These are phyloP conservation scores for Hyposoter dolosus DNA, from an alignment of 2,888 invertebrate genomes.

Conservation along the genomic window DNA sequence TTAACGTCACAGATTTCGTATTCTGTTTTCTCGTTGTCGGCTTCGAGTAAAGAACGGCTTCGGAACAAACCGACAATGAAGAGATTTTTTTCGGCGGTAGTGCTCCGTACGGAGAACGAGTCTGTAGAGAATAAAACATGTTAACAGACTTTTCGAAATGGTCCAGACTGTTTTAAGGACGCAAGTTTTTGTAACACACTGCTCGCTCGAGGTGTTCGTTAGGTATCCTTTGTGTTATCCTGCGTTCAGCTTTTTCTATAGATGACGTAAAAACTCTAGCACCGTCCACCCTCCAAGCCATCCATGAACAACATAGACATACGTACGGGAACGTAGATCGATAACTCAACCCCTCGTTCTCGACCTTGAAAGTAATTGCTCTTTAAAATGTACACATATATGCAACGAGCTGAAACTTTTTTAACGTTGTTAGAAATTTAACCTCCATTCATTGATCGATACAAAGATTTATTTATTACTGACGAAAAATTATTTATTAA, in stretches of 20 bases:
- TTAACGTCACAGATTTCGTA: constrained; percentile 16
- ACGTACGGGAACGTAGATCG: constrained; percentile 47
- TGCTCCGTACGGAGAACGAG: neutral
- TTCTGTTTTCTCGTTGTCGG: neutral
- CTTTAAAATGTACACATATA: constrained; percentile 39
- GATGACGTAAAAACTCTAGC: neutral
- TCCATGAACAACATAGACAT: constrained; percentile 15
- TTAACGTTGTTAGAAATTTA: neutral
- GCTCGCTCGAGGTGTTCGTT: neutral
- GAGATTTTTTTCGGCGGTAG: neutral
- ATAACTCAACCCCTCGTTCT: constrained; percentile 56
- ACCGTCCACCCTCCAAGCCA: constrained; percentile 29
- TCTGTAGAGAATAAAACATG: neutral
- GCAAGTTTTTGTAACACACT: neutral
- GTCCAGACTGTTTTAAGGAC: neutral
- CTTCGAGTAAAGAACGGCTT: neutral
- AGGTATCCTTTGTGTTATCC: neutral
- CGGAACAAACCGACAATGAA: neutral
- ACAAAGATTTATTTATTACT: too few relatives aligned
- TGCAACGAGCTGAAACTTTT: neutral
- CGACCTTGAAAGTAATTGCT: constrained; percentile 61
- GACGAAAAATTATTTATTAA: too few relatives aligned
- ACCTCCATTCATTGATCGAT: neutral
- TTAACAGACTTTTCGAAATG: neutral
- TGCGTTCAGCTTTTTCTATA: constrained; percentile 1